phyloP scores from a whole-genome alignment of 2,113 vertebrate species.

The Marmota flaviventris region DNA sequence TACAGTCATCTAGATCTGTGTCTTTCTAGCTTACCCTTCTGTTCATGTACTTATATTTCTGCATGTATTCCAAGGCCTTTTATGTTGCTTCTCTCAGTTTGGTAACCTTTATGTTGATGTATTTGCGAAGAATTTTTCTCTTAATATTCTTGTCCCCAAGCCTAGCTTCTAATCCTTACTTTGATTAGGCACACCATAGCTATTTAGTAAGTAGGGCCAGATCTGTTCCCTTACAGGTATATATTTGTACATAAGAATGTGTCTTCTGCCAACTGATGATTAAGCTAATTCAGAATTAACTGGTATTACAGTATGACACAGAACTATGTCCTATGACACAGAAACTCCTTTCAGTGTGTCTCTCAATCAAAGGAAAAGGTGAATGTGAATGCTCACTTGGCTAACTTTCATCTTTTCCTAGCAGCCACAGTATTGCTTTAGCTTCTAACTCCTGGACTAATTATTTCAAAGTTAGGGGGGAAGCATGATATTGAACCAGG shows the following conservation, averaged over 20 bases:
- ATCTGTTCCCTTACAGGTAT: not conserved
- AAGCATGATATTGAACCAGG: slow-evolving; percentile 60
- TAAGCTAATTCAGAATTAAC: not conserved
- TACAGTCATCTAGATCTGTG: not conserved
- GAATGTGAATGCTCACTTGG: not conserved
- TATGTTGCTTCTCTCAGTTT: not conserved
- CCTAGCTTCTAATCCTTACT: not conserved
- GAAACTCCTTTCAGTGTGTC: not conserved
- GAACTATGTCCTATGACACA: not conserved
- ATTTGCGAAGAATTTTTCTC: not conserved
- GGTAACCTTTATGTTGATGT: not conserved
- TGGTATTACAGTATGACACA: not conserved
- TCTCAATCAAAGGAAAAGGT: not conserved
- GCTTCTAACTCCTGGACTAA: not conserved
- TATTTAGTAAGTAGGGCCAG: not conserved
- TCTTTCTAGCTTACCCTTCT: not conserved
- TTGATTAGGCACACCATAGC: not conserved
- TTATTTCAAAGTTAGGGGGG: slow-evolving; percentile 34
- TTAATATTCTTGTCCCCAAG: not conserved
- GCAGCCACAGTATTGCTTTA: slow-evolving; percentile 12
- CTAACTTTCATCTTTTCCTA: not conserved
- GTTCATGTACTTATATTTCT: not conserved
- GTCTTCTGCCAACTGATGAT: not conserved
- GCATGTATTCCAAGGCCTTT: not conserved
- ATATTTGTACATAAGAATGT: not conserved